Base-by-base conservation (phyloP, 2,888 invertebrate genomes). In the Sipha maydis region DNA sequence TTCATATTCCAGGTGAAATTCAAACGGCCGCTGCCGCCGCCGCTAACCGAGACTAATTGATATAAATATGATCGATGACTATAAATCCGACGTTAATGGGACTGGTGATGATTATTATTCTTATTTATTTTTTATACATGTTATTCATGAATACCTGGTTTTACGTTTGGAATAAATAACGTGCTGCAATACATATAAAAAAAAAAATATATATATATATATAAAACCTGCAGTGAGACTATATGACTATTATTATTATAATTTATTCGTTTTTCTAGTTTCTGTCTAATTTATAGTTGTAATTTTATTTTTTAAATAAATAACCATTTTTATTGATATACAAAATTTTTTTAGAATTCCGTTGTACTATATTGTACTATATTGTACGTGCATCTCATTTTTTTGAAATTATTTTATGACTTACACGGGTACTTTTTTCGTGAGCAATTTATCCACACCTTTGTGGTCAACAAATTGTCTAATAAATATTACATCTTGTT, bases 31-130 rank as follows among this genome's bases (percentile, higher is more conserved):
- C 38, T 19, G n/a, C 61, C 21, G 25, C 61, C 17, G 38, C 61
- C n/a, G n/a, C 38, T 17, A 69, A 25, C 38, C 61, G 61, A 67
- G 38, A 80, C 80, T 80, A 80, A 80, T 80, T 19, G 80, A 61
- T n/a, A 80, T 80, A 38, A 61, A 80, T 38, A 67, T 80, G 80
- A 80, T 80, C 80, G 80, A 80, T 80, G 61, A 80, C 80, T 80
- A 80, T 80, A 38, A 38, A 61, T 67, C 38, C 31, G 54, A 67
- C 38, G 34, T 80, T 67, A 80, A n/a, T n/a, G 38, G 38, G 56
- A 25, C 7, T n/a, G 80, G 31, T 11, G 34, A 38, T n/a, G 80
- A 67, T 67, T 80, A 80, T 61, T 38, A 61, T 34, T 54, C 4
- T 11, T 61, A 61, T 61, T 61, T 61, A 61, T 61, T 61, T 56